Conservation (phyloP, 2,797 vertebrate species). For the Sebastiscus tertius region DNA sequence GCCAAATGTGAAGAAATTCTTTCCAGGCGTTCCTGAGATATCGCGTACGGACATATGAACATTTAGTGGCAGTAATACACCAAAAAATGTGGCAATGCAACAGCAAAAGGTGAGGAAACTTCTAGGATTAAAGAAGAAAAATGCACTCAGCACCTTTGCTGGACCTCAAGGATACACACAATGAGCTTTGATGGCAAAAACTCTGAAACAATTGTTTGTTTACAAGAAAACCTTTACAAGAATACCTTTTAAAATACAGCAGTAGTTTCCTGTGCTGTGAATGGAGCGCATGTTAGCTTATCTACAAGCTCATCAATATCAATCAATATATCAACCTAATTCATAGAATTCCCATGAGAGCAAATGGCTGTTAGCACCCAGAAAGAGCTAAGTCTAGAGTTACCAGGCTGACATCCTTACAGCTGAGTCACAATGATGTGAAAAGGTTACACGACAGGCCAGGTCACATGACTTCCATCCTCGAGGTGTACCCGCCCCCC, state of each 20-base stretch:
- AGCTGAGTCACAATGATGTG: background rate
- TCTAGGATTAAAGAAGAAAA: background rate
- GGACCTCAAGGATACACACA: background rate
- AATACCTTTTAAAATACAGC: background rate
- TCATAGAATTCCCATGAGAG: background rate
- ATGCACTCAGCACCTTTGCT: background rate
- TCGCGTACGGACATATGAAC: too few relatives aligned
- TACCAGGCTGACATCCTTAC: background rate
- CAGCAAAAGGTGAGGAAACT: too few relatives aligned
- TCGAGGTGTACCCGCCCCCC: fast-evolving
- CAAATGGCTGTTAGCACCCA: background rate
- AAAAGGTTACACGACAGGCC: background rate
- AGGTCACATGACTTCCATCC: background rate
- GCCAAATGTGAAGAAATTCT: too few relatives aligned
- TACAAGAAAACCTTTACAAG: background rate
- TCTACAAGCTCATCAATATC: background rate
- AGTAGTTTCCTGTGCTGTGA: background rate
- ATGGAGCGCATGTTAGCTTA: background rate
- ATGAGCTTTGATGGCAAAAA: background rate
- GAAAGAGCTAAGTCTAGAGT: background rate
- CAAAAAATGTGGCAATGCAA: background rate
- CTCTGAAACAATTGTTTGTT: background rate
- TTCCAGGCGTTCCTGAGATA: too few relatives aligned
- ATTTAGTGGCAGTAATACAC: background rate
- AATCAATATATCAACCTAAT: background rate